Evolutionary conservation across 2,113 vertebrate genomes (phyloP).

Genomic region (Sinosuthora webbiana): DNA sequence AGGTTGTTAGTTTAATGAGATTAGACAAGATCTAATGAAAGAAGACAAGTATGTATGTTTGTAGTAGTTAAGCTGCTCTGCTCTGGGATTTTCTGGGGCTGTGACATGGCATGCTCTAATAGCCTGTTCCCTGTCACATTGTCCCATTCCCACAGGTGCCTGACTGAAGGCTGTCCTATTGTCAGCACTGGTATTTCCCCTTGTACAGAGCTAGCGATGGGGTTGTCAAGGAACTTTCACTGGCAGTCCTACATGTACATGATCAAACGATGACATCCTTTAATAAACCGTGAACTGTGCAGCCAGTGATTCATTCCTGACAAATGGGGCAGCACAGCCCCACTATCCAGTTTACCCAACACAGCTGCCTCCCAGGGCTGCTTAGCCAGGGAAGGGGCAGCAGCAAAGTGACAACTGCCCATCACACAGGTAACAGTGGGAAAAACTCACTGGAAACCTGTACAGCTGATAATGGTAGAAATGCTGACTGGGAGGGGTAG

Average conservation of each 20-base stretch:
- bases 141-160: neutral
- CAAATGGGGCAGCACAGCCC: neutral
- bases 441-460: neutral
- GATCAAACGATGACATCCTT: neutral
- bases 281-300: neutral
- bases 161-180: neutral
- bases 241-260: neutral
- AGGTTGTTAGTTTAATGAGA: slow-evolving; percentile 36
- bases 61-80: neutral
- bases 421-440: neutral
- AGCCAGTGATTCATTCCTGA: neutral
- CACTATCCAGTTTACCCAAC: neutral
- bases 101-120: neutral
- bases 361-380: neutral
- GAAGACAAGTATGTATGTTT: neutral
- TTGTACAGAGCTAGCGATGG: neutral
- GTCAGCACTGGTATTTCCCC: neutral
- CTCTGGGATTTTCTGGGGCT: neutral
- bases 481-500: neutral
- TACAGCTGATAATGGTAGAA: neutral
- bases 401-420: neutral
- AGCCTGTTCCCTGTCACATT: neutral
- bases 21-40: neutral
- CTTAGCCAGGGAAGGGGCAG: neutral
- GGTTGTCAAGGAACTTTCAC: neutral